Evolutionary conservation across 2,113 vertebrate genomes (phyloP), one percentile per base, ranked within the genome.

Genomic region (Malaclemys terrapin): DNA sequence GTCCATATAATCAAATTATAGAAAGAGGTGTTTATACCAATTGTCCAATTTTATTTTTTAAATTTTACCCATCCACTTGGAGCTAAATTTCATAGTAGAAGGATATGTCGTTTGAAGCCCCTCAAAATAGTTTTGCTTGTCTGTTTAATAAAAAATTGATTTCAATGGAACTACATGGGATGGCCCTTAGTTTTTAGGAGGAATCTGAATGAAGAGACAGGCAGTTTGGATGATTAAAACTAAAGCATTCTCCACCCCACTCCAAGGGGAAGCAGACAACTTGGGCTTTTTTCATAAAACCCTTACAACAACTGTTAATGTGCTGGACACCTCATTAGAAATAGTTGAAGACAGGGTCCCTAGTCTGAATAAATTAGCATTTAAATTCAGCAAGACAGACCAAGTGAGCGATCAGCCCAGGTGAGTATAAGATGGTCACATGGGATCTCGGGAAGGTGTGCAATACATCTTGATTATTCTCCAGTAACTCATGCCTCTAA

Each of bases 401-500:
- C 6, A 76, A 45, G 42, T 76, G 38, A 75, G 62, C 31, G 17
- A 20, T 69, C 17, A 69, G 16, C 31, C 62, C 35, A 69, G 31
- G 62, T 20, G 62, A 69, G 16, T n/a, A 69, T 19, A 69, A 69
- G 6, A 69, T n/a, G 35, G n/a, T 69, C 62, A 69, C 35, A 69
- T 69, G 35, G 62, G 35, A n/a, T 20, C 31, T n/a, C 16, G 2
- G 35, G 62, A 69, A 69, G 35, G 62, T n/a, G 83, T 91, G 65
- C 72, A 86, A 93, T 91, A 90, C 49, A 17, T 59, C 91, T 87
- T 84, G 90, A 90, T 94, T 93, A 88, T 92, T 96, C 89, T 54
- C 82, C 92, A 96, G 88, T 69, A 90, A 92, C 75, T 93, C 24
- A 79, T 93, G 89, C 65, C 93, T 95, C 94, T 57, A 94, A 94